A percentile compares a stretch with the other conserved stretches of the same genome.
Conservation (phyloP, 2,113 vertebrate species). For the Tachysurus fulvidraco region DNA sequence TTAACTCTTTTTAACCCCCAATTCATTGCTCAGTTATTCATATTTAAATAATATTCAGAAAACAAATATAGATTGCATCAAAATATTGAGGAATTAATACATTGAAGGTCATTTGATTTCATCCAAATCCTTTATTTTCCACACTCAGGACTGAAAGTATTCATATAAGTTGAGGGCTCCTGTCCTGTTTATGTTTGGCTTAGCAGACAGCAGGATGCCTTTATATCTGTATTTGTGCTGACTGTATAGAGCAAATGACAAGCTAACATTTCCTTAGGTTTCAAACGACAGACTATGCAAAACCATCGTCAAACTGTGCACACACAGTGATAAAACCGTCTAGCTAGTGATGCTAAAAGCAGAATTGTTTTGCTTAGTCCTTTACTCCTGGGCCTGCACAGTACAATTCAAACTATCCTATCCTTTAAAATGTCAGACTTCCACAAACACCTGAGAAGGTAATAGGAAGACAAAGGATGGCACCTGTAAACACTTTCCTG, state of each 20-base stretch:
- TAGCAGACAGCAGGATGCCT: neutral
- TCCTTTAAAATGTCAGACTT: slow-evolving; percentile 25
- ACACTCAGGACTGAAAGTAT: neutral
- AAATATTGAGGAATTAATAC: neutral
- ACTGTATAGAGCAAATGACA: neutral
- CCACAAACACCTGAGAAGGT: slow-evolving; percentile 27
- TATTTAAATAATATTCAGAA: neutral
- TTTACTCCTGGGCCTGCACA: neutral
- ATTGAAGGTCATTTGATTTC: neutral
- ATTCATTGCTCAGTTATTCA: neutral
- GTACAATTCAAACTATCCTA: slow-evolving; percentile 22
- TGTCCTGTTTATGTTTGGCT: neutral
- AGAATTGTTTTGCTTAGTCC: slow-evolving; percentile 5
- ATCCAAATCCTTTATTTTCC: neutral
- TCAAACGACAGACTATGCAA: neutral
- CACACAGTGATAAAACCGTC: neutral
- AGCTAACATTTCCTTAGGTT: neutral
- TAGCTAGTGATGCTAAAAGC: slow-evolving; percentile 4
- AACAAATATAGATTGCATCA: neutral
- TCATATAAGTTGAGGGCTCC: neutral
- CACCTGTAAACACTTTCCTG: slow-evolving; percentile 19
- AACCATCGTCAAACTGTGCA: neutral
- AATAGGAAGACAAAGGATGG: slow-evolving; percentile 10
- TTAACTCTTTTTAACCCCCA: neutral
- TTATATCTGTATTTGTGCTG: neutral